Conservation (phyloP, 23 tunicate species). For the Trididemnum nubilum region DNA sequence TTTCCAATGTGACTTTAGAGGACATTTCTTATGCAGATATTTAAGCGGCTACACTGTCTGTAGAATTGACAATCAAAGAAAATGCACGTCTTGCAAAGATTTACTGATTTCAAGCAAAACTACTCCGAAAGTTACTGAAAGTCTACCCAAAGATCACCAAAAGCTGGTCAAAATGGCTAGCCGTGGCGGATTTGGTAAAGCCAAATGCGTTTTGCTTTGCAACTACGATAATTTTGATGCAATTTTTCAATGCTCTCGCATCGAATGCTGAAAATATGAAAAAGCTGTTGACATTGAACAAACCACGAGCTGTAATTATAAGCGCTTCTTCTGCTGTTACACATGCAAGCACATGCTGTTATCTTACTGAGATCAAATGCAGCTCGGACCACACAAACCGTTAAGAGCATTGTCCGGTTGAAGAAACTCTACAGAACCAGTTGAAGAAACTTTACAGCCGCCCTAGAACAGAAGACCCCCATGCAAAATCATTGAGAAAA, state of each 20-base stretch:
- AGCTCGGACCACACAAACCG: too few relatives aligned
- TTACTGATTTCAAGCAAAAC: neutral
- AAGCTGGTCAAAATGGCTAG: constrained; percentile 16
- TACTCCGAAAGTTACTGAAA: neutral
- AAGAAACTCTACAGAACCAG: neutral
- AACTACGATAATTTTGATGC: too few relatives aligned
- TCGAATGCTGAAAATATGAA: too few relatives aligned
- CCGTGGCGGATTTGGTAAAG: constrained; percentile 25
- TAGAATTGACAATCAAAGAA: too few relatives aligned
- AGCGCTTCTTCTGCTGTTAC: neutral
- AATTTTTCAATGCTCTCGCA: constrained; percentile 7
- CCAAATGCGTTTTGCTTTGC: constrained; percentile 31
- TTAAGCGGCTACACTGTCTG: constrained; percentile 13
- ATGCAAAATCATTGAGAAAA: neutral
- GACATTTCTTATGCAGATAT: neutral
- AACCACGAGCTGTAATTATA: neutral
- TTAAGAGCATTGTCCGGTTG: too few relatives aligned
- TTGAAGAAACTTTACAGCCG: neutral
- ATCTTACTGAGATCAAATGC: neutral
- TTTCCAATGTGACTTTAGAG: constrained; percentile 13
- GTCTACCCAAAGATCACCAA: neutral
- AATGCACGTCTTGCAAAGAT: too few relatives aligned
- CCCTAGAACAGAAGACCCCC: neutral
- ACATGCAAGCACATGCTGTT: neutral
- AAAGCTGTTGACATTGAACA: too few relatives aligned